These are phyloP conservation scores for Cybosia mesomella DNA, from an alignment of 2,888 invertebrate genomes.

Conservation along the genomic window DNA sequence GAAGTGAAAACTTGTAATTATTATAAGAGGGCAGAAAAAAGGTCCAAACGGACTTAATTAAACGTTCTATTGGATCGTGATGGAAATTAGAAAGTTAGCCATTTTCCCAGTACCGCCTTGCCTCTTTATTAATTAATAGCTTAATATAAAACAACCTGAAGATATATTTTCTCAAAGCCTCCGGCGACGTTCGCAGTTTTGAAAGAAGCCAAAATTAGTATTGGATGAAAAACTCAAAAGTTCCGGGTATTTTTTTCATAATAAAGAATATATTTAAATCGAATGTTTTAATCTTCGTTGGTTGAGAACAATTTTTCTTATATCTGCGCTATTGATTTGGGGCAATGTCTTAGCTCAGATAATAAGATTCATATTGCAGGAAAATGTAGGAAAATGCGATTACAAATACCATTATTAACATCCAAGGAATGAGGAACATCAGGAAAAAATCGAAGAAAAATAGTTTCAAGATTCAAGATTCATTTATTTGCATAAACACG, in stretches of 20 bases:
- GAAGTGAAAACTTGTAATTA: conserved; percentile 64
- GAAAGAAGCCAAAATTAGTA: conserved; percentile 22
- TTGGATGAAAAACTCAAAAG: conserved; percentile 24
- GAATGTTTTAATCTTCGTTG: conserved; percentile 5
- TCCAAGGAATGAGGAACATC: not conserved
- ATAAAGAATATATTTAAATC: conserved; percentile 18
- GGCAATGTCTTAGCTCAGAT: not conserved
- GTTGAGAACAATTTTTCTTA: not conserved
- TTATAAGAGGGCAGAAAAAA: conserved; percentile 53
- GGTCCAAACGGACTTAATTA: conserved; percentile 61
- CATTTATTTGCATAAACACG: too few species aligned
- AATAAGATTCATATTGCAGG: conserved; percentile 4
- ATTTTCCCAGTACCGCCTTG: conserved; percentile 49
- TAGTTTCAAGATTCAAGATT: too few species aligned
- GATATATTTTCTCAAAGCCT: conserved; percentile 33
- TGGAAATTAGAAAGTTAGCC: conserved; percentile 63
- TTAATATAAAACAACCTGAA: conserved; percentile 56
- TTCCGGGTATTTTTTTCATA: conserved; percentile 21
- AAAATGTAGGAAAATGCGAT: not conserved
- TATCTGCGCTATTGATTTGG: not conserved
- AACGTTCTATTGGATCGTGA: conserved; percentile 59
- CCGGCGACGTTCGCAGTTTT: conserved; percentile 23
- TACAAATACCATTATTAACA: not conserved
- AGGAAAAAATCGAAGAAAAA: not conserved
- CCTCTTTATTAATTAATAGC: conserved; percentile 64